Base-by-base conservation (phyloP, 2,888 invertebrate species). In the Nebria salina region DNA sequence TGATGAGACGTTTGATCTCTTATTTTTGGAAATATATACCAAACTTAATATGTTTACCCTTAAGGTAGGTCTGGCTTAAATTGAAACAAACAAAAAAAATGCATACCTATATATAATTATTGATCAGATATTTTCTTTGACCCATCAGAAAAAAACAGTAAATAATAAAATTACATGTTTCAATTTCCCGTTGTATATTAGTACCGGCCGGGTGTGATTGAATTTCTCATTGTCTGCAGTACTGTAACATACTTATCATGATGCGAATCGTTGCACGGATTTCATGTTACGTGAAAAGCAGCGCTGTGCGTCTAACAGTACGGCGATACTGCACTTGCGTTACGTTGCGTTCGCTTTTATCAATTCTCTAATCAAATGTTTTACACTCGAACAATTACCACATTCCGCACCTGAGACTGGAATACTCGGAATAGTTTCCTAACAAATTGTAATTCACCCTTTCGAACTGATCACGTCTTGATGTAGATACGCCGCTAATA, bases 341-440 rank as follows among this genome's bases (percentile, higher is more conserved):
- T 11, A 8, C 54, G 6, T 54, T 7, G 54, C 13, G 54, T 7
- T 8, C 54, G 84, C 85, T 87, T 86, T 86, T 86, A 87, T 86
- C 86, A 87, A 86, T 87, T 86, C 86, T 84, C 85, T 87, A 87
- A 87, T 87, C 86, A 86, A 86, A 87, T 87, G 86, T 85, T 85
- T 87, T 85, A 86, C 87, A 85, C 86, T 85, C 84, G 83, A 86
- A 80, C 73, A 80, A 80, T 80, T 80, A 75, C 80, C 68, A 65
- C 80, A 80, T 75, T 80, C 72, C 75, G 64, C 80, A 80, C 80
- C 80, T 80, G 80, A 64, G 64, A 75, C 75, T 75, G 66, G 8
- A 26, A 78, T 78, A 78, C 73, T 72, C 78, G 15, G 78, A 34
- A 78, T 78, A 73, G 54, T 77, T 78, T 65, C 1, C 72, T 1